phyloP scores from a whole-genome alignment of 2,113 vertebrate genomes.

The Oncorhynchus kisutch region DNA sequence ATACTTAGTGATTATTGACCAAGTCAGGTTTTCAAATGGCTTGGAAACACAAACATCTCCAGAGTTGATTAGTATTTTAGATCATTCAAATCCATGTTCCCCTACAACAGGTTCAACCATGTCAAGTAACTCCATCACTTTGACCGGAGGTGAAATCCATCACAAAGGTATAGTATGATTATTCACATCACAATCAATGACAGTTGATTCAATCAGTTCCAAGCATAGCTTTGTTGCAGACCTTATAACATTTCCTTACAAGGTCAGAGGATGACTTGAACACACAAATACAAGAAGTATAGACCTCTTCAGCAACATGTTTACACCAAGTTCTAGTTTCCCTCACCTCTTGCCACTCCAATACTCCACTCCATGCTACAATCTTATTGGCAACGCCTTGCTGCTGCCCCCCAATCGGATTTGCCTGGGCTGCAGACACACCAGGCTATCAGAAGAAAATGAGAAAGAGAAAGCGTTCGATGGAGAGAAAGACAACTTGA shows the following conservation, averaged over 20 bases:
- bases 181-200: too few relatives aligned
- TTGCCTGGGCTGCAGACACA: conserved; percentile 54
- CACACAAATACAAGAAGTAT: neutral
- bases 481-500: neutral
- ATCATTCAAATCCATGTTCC: too few relatives aligned
- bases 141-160: too few relatives aligned
- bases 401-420: conserved; percentile 70
- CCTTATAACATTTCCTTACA: conserved; percentile 53
- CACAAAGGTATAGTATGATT: too few relatives aligned
- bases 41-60: neutral
- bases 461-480: neutral
- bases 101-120: too few relatives aligned
- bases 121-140: too few relatives aligned
- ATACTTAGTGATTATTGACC: too few relatives aligned
- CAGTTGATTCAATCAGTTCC: too few relatives aligned
- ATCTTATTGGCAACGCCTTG: conserved; percentile 84
- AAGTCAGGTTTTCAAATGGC: neutral
- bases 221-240: too few relatives aligned
- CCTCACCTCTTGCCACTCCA: conserved; percentile 93
- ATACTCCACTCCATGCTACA: conserved; percentile 87
- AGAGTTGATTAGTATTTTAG: too few relatives aligned
- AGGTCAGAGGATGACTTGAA: neutral
- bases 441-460: conserved; percentile 34
- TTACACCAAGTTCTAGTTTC: neutral
- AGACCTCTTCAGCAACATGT: neutral